A percentile compares a stretch with the other conserved stretches of the same genome.
Evolutionary conservation across 2,888 invertebrate genomes (phyloP).

Genomic region (Orchesellides sinensis): DNA sequence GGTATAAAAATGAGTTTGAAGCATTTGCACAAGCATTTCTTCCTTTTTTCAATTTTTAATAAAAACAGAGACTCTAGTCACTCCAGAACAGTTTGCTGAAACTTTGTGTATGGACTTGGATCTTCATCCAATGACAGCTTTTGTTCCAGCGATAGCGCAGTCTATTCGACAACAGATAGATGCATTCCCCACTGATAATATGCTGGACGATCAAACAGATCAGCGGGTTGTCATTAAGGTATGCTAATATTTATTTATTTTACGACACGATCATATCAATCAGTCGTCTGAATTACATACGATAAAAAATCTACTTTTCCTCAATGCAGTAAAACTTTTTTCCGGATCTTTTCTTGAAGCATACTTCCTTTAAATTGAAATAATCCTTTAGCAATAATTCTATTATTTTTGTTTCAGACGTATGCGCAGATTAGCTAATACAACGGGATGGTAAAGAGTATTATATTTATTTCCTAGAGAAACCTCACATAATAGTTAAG

Average conservation of each 20-base stretch:
- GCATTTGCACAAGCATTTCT: background rate
- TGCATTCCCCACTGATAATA: constrained; percentile 91
- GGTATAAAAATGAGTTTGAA: too few relatives aligned
- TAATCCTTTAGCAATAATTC: background rate
- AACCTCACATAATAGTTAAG: too few relatives aligned
- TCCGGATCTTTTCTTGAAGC: too few relatives aligned
- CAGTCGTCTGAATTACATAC: too few relatives aligned
- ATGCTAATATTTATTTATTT: background rate
- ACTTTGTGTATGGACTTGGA: constrained; percentile 99
- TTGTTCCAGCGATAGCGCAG: constrained; percentile 97
- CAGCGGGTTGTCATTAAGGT: constrained; percentile 95
- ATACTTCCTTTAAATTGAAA: too few relatives aligned
- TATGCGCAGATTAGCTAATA: constrained; percentile 95
- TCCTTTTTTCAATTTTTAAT: constrained; percentile 67
- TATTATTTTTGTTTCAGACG: constrained; percentile 79
- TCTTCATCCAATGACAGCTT: constrained; percentile 87
- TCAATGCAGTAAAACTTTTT: too few relatives aligned
- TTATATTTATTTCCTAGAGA: background rate
- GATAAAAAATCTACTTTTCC: too few relatives aligned
- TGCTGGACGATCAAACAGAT: constrained; percentile 91
- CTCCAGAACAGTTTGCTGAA: constrained; percentile 99
- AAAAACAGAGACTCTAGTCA: constrained; percentile 91
- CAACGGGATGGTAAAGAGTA: constrained; percentile 87
- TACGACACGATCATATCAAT: too few relatives aligned
- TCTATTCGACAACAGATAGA: constrained; percentile 98